Evolutionary conservation across 1,140 invertebrate species (phyloP).

Genomic region (Ceratina japonica): DNA sequence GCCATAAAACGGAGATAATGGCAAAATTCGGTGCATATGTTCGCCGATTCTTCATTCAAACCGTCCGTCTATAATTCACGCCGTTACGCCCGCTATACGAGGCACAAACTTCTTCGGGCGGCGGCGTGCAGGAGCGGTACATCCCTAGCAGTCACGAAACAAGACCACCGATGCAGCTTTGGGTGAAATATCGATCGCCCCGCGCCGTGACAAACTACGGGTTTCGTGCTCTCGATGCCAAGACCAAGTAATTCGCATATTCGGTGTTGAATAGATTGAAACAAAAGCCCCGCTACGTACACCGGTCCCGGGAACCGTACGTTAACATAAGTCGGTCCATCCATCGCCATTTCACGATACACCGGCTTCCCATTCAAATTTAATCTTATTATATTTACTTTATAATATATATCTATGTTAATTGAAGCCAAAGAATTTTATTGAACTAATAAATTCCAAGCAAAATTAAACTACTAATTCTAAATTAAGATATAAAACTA

Average conservation of each 20-base stretch:
- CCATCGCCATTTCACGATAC: too few relatives aligned
- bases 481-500: too few relatives aligned
- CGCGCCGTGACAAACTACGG: background rate
- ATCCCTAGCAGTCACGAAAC: background rate
- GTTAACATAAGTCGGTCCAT: too few relatives aligned
- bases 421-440: too few relatives aligned
- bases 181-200: slow-evolving; percentile 27
- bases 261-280: background rate
- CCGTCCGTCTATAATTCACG: background rate
- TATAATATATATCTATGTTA: too few relatives aligned
- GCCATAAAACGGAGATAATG: background rate
- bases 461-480: too few relatives aligned
- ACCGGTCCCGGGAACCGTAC: background rate
- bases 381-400: too few relatives aligned
- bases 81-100: background rate
- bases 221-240: background rate
- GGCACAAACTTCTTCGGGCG: background rate
- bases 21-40: background rate
- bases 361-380: too few relatives aligned
- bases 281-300: background rate
- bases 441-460: too few relatives aligned
- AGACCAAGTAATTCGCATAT: background rate
- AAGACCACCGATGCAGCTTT: background rate
- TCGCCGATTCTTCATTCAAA: background rate
- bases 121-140: background rate